Base-by-base conservation (phyloP, 2,797 vertebrate genomes). In the Nannoperca australis region DNA sequence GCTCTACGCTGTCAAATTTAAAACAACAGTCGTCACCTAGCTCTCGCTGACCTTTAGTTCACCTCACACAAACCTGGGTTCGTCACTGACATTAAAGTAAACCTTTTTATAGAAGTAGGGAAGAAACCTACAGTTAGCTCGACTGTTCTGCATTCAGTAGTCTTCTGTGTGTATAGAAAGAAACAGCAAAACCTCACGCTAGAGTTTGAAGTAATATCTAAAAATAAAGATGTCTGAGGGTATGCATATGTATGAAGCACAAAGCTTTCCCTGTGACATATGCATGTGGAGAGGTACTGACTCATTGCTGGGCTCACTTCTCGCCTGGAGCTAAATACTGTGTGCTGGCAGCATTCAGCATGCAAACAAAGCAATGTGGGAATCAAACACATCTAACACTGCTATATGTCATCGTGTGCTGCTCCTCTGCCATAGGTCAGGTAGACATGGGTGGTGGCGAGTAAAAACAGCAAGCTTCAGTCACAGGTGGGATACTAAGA, bases 241-340 rank as follows among this genome's bases (percentile, higher is more conserved):
- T 73, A 72, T 87, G 78, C 74, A 85, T 83, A 84, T 87, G 78
- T 81, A 84, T 79, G 51, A 56, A 78, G 71, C 63, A 74, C 55
- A 70, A 71, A 65, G 72, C 63, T 69, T 62, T 82, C 54, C 38
- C 59, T 83, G 58, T 84, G 82, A 85, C 84, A 84, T 82, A 67
- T 65, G 62, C 61, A 62, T 79, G 77, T 75, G 82, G 68, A 79
- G 80, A 82, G 65, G 72, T 72, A 68, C 60, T 81, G 67, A 86
- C 68, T 85, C 81, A 84, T 38, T 70, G 44, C 55, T 38, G 76
- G n/a, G 50, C 56, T 86, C 56, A 53, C 75, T 51, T 73, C 62
- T 71, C 27, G 72, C 83, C 83, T 81, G 76, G 55, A 86, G 86
- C 72, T 53, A 74, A 81, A 83, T 67, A 76, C 65, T 64, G 27